Percentiles rank a stretch among this genome's conserved stretches.
Conservation (phyloP, 2,113 vertebrate genomes). For the Crotalus tigris region DNA sequence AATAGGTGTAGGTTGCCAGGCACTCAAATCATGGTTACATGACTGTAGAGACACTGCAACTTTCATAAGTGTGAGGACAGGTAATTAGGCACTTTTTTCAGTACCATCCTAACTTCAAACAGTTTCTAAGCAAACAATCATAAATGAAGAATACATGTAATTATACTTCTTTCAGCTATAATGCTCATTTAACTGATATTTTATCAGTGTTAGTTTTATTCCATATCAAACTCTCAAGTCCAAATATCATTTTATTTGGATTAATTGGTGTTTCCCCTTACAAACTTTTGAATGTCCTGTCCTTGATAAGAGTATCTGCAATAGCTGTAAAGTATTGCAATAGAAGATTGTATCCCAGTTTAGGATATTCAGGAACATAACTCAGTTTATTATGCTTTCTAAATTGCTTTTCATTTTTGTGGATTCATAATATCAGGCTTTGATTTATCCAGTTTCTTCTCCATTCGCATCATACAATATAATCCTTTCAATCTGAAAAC, state of each 20-base stretch:
- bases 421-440: not conserved
- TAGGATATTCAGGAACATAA: not conserved
- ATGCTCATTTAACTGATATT: constrained; percentile 1
- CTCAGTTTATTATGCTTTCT: not conserved
- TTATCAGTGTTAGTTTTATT: not conserved
- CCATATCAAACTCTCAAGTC: not conserved
- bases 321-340: not conserved
- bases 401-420: constrained; percentile 11
- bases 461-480: not conserved
- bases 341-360: not conserved
- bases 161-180: constrained; percentile 34
- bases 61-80: not conserved
- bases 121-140: not conserved
- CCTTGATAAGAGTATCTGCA: not conserved
- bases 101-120: not conserved
- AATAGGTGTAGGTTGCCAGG: not conserved
- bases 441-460: not conserved
- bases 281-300: not conserved
- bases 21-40: not conserved
- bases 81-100: not conserved
- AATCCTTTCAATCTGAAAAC: not conserved
- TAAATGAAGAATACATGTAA: not conserved
- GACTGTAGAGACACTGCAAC: not conserved
- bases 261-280: not conserved
- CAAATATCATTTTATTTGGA: not conserved